Percentiles rank a stretch among this genome's conserved stretches.
These are phyloP conservation scores for Belgica antarctica DNA, from an alignment of 2,888 invertebrate species.

Conservation along the genomic window DNA sequence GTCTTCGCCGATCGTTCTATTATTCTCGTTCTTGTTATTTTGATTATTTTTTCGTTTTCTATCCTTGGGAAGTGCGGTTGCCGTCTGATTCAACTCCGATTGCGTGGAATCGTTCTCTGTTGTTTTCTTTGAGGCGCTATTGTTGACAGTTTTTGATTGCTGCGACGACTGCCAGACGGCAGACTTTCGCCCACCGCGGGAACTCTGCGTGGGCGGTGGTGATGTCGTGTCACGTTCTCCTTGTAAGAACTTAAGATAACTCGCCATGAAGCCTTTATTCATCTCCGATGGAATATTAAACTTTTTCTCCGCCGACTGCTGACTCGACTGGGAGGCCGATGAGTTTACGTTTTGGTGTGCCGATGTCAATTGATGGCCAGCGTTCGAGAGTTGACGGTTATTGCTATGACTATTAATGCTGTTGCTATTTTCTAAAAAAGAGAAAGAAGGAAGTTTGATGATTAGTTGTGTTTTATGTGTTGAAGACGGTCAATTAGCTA, in stretches of 20 bases:
- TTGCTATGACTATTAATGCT: slow-evolving; percentile 42
- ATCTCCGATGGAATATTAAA: slow-evolving; percentile 61
- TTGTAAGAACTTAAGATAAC: slow-evolving; percentile 80
- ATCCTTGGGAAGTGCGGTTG: slow-evolving; percentile 46
- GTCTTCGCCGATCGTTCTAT: slow-evolving; percentile 47
- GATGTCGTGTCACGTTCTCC: slow-evolving; percentile 80
- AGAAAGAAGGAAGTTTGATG: neutral
- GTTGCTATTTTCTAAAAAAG: slow-evolving; percentile 36
- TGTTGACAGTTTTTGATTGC: slow-evolving; percentile 54
- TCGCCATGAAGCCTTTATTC: slow-evolving; percentile 79
- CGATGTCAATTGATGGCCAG: slow-evolving; percentile 46
- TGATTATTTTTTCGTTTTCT: slow-evolving; percentile 45
- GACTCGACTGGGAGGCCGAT: slow-evolving; percentile 55
- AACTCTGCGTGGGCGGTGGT: slow-evolving; percentile 59
- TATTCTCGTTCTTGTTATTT: slow-evolving; percentile 44
- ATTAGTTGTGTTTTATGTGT: neutral
- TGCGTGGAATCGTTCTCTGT: neutral
- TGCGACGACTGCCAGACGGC: slow-evolving; percentile 50
- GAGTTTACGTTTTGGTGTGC: slow-evolving; percentile 21
- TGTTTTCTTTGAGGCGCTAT: slow-evolving; percentile 52
- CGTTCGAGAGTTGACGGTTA: slow-evolving; percentile 28
- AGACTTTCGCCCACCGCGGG: slow-evolving; percentile 65
- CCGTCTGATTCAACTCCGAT: neutral
- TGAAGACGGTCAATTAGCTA: neutral
- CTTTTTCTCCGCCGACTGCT: slow-evolving; percentile 63